These are phyloP conservation scores for Lamproptera curius DNA, from an alignment of 2,888 invertebrate genomes.

Conservation along the genomic window DNA sequence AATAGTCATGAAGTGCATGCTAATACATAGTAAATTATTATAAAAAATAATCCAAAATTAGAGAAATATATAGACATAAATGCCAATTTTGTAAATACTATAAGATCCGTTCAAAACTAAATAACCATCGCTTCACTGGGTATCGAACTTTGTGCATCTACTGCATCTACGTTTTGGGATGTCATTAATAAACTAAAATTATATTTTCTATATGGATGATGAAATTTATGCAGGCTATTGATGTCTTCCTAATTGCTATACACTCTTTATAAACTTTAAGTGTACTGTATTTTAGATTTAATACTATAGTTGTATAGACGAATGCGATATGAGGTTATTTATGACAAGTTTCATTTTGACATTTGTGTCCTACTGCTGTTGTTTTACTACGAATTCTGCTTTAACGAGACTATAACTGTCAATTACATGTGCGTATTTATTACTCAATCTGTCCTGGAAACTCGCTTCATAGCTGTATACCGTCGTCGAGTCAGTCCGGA, in stretches of 20 bases:
- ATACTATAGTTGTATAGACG: conserved; percentile 19
- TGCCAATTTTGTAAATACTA: neutral
- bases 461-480: conserved; percentile 12
- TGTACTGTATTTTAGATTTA: conserved; percentile 59
- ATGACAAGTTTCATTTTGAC: conserved; percentile 10
- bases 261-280: conserved; percentile 68
- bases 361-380: conserved; percentile 13
- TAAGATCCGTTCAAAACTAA: neutral
- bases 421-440: conserved; percentile 20
- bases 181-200: conserved; percentile 31
- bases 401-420: conserved; percentile 22
- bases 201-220: conserved; percentile 60
- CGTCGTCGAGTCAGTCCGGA: conserved; percentile 5
- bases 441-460: neutral
- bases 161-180: conserved; percentile 22
- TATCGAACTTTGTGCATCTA: conserved; percentile 1
- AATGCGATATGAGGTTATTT: conserved; percentile 9
- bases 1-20: no score
- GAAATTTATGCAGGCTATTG: conserved; percentile 75
- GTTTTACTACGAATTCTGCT: conserved; percentile 20
- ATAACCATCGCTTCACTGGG: neutral
- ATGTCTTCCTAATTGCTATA: conserved; percentile 78
- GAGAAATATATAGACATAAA: no score
- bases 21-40: no score
- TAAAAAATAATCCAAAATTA: no score